Percentiles rank a stretch among this genome's conserved stretches.
Evolutionary conservation across 1,140 invertebrate species (phyloP).

Genomic region (Holcopasites calliopsidis): DNA sequence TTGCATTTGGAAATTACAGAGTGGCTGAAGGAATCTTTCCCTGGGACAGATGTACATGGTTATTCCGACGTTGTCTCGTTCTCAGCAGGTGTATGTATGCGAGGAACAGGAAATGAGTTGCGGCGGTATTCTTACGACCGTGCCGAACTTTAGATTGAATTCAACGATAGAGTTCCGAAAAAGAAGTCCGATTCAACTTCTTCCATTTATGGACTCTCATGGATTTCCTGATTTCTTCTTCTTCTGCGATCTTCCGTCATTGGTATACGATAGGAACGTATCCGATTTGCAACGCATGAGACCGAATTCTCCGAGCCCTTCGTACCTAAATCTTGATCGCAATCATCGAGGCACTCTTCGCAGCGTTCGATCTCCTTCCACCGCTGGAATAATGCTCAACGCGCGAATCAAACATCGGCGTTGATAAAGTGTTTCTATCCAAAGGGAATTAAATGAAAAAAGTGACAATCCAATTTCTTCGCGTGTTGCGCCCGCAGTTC

Average conservation of each 20-base stretch:
- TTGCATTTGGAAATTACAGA: constrained; percentile 4
- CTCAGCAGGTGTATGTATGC: constrained; percentile 28
- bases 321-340: neutral
- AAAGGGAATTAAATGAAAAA: constrained; percentile 44
- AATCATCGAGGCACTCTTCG: neutral
- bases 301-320: neutral
- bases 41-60: constrained; percentile 51
- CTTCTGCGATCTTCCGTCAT: neutral
- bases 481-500: constrained; percentile 23
- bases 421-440: constrained; percentile 15
- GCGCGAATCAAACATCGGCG: neutral
- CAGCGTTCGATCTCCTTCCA: neutral
- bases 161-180: constrained; percentile 59
- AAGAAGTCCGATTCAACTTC: constrained; percentile 48
- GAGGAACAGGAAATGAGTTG: constrained; percentile 59
- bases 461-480: constrained; percentile 52
- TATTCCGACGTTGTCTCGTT: constrained; percentile 54
- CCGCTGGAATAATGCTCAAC: neutral
- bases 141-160: constrained; percentile 70
- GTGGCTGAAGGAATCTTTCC: constrained; percentile 37
- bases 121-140: constrained; percentile 61
- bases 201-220: constrained; percentile 22
- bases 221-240: constrained; percentile 32
- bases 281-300: neutral
- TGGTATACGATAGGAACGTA: neutral